These are phyloP conservation scores for Ceyx erithaca DNA, from an alignment of 2,797 vertebrate genomes.

Conservation along the genomic window DNA sequence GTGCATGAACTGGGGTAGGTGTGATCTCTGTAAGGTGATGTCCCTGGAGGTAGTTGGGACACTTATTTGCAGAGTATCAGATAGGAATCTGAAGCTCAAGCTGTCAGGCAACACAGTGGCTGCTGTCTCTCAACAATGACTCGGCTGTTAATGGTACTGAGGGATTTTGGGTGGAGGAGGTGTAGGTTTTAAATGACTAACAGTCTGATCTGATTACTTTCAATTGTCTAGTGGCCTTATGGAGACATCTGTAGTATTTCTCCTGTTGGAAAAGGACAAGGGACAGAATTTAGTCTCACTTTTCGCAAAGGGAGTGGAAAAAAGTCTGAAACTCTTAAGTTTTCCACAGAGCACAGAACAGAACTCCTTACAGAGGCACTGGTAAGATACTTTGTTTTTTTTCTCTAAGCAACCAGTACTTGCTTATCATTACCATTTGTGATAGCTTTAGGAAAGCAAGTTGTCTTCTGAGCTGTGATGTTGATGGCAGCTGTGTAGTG, in stretches of 20 bases:
- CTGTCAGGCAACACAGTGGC: accelerated
- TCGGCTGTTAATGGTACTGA: neutral
- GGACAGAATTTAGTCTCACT: slow-evolving; percentile 96
- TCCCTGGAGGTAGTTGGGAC: neutral
- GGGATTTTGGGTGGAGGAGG: neutral
- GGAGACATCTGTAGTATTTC: slow-evolving; percentile 96
- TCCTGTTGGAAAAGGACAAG: slow-evolving; percentile 97
- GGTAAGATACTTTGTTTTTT: slow-evolving; percentile 80
- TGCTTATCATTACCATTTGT: neutral
- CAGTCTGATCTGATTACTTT: neutral
- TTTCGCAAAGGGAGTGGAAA: slow-evolving; percentile 97
- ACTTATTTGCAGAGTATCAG: neutral
- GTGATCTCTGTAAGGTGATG: neutral
- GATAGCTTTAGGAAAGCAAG: neutral
- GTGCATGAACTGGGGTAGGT: neutral
- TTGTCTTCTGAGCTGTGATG: neutral
- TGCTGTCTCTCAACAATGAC: neutral
- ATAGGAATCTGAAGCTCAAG: neutral
- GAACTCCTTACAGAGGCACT: slow-evolving; percentile 97
- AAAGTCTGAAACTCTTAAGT: slow-evolving; percentile 98
- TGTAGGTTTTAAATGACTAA: neutral
- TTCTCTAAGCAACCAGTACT: neutral
- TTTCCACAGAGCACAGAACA: slow-evolving; percentile 98
- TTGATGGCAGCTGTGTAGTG: neutral
- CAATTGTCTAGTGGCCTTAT: slow-evolving; percentile 92